These are phyloP conservation scores for Uloborus plumipes DNA, from an alignment of 2,888 invertebrate species.

Conservation along the genomic window DNA sequence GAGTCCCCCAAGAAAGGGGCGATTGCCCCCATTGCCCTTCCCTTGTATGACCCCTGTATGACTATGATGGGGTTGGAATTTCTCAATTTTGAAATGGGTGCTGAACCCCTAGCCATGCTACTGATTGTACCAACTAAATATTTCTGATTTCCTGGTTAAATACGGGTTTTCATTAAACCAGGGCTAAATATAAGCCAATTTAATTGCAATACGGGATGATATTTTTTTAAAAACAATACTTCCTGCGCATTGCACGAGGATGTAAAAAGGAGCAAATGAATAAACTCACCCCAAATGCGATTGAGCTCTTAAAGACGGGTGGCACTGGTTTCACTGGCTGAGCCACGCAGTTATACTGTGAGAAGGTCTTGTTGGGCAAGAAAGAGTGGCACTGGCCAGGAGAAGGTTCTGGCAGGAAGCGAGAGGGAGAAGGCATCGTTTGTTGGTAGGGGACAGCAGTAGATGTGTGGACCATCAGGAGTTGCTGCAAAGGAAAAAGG, in stretches of 20 bases:
- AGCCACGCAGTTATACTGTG: conserved; percentile 41
- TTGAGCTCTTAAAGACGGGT: conserved; percentile 60
- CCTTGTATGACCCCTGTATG: no score
- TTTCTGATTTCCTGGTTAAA: no score
- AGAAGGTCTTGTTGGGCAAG: conserved; percentile 32
- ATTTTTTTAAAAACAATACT: no score
- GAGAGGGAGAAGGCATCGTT: conserved; percentile 48
- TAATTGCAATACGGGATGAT: no score
- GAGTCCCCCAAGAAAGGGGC: no score
- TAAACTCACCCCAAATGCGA: conserved; percentile 54
- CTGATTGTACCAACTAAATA: no score
- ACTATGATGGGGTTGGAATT: no score
- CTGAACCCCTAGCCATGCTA: no score
- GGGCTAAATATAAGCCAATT: no score
- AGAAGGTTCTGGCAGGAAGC: conserved; percentile 24
- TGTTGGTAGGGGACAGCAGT: conserved; percentile 48
- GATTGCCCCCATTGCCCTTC: no score
- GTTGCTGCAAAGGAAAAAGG: conserved; percentile 6
- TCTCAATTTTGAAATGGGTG: no score
- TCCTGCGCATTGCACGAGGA: neutral
- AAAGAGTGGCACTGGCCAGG: conserved; percentile 18
- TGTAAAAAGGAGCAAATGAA: neutral
- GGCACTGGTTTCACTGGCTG: conserved; percentile 59
- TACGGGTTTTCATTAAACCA: no score
- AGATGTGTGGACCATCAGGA: conserved; percentile 56